Evolutionary conservation across 2,113 vertebrate genomes (phyloP).

Genomic region (Oreochromis spilurus): DNA sequence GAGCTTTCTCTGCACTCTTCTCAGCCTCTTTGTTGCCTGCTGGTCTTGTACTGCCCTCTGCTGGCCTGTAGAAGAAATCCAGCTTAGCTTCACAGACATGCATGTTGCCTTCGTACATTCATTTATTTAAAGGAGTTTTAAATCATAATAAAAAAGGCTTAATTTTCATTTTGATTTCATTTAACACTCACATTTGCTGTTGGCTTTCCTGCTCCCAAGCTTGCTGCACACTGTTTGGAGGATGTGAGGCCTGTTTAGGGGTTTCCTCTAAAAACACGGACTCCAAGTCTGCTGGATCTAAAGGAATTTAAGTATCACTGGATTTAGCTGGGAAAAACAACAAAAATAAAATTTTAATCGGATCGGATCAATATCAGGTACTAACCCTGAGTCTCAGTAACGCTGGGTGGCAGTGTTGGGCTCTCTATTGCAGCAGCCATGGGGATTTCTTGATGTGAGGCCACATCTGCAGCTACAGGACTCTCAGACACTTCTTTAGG

Average conservation of each 20-base stretch:
- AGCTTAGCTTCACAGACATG: not conserved
- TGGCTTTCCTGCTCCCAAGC: constrained; percentile 78
- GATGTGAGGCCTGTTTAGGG: constrained; percentile 25
- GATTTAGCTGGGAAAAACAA: not conserved
- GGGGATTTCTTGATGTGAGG: not conserved
- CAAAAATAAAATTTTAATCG: not conserved
- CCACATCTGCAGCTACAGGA: constrained; percentile 14
- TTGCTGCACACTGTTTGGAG: constrained; percentile 58
- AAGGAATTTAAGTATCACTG: not conserved
- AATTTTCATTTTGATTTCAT: not conserved
- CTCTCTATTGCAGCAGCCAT: not conserved
- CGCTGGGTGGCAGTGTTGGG: not conserved
- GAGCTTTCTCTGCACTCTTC: constrained; percentile 38
- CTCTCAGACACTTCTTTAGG: not conserved
- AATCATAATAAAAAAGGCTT: not conserved
- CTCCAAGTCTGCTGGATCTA: constrained; percentile 84
- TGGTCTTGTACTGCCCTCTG: constrained; percentile 45
- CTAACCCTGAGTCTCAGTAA: constrained; percentile 52
- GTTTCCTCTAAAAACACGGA: constrained; percentile 77
- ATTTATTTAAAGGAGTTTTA: not conserved
- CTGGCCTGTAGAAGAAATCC: constrained; percentile 65
- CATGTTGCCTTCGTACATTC: not conserved
- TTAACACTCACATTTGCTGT: constrained; percentile 45
- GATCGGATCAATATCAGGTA: not conserved
- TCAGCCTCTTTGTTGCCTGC: not conserved